Base-by-base conservation (phyloP, 2,888 invertebrate genomes). In the Netelia melanura region DNA sequence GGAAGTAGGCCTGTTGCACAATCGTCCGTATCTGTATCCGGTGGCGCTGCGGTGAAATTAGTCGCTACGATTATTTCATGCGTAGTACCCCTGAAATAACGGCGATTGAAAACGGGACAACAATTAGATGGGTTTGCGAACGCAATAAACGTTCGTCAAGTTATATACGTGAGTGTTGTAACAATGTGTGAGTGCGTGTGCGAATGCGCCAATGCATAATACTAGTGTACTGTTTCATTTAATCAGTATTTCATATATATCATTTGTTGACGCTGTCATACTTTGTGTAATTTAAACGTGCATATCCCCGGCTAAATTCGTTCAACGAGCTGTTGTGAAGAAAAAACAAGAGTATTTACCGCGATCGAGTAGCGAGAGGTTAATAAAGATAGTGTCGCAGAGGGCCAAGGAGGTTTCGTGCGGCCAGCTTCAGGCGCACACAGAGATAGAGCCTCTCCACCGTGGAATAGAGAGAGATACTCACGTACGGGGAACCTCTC, bases 231-330 rank as follows among this genome's bases (percentile, higher is more conserved):
- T 89, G 89, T 89, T 90, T 90, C 87, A 87, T 89, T 89, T 90
- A 88, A 88, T 89, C 89, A 89, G 90, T 90, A 90, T 90, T 91
- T 91, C 89, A 89, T 92, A 90, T 92, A 92, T 91, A 92, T 91
- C 90, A 91, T 92, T 92, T 92, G 91, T 92, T 92, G 92, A 92
- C 91, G 92, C 91, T 90, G 90, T 90, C 91, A 91, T 86, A 87
- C 88, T 90, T 90, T 89, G 91, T 90, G 90, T 89, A 89, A 89
- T 88, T 89, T 88, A 86, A 87, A 71, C 61, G 77, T 68, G 76
- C 58, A 21, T 83, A 58, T 43, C 11, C 56, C 54, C 79, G 80
- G 80, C 67, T 72, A 74, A 67, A 85, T 54, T 74, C 61, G 76
- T 43, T 89, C 86, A 87, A 87, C 88, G 87, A n/a, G 48, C 48